Evolutionary conservation across 2,113 vertebrate species (phyloP), one percentile per base, ranked within the genome.

Genomic region (Syngnathus typhle): DNA sequence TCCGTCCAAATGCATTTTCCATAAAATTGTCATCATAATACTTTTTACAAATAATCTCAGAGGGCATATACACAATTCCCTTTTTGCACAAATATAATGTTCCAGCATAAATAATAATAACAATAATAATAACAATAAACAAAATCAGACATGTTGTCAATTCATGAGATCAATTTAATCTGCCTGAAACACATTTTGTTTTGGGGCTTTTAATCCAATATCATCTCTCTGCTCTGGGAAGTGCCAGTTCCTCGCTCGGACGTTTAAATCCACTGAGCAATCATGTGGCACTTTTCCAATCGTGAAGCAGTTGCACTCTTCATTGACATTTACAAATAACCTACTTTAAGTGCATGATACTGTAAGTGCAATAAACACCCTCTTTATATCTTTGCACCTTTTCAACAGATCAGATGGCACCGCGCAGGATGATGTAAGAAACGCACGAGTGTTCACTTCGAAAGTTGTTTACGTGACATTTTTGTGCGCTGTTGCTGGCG

Each of bases 361-460:
- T 55, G 23, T 13, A 55, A 16, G 11, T 6, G 23, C 23, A 11
- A 13, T 7, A 15, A 27, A 27, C 23, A 27, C 13, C 1, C 52
- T 54, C n/a, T 21, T 27, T 5, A 5, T 13, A 41, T 60, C 5
- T 62, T 60, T 49, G 60, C 58, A 39, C 54, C 21, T 60, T 7
- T 67, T n/a, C 49, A 56, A 51, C 70, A 65, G 7, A 59, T n/a
- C 38, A 6, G 27, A 68, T 44, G 18, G 41, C 62, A 58, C 5
- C 37, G n/a, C 27, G 23, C 46, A 23, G 16, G n/a, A 72, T 79
- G 78, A 72, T 82, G 72, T 55, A 71, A 82, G 55, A 77, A 81
- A 60, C 41, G 39, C 60, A 54, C 54, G 27, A 15, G 54, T 15
- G 23, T 16, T 23, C 39, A 16, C 60, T 7, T 7, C 21, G 8